phyloP scores from a whole-genome alignment of 2,113 vertebrate genomes.

The Trachemys scripta region DNA sequence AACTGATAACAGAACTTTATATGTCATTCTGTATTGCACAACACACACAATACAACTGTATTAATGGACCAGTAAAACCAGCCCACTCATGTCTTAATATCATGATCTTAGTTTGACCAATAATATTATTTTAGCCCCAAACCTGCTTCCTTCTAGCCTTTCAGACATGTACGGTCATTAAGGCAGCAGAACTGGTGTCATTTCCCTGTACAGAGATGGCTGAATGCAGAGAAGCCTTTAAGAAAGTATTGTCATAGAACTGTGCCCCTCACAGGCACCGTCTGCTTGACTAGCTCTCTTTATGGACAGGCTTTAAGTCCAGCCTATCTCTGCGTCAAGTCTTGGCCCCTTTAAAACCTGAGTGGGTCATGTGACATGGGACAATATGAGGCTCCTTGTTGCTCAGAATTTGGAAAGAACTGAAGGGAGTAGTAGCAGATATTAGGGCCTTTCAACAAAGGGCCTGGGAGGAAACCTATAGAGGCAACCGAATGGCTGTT shows the following conservation, averaged over 20 bases:
- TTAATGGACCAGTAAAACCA: neutral
- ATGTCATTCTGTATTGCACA: neutral
- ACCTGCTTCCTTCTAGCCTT: neutral
- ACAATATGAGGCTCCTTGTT: neutral
- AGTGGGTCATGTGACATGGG: neutral
- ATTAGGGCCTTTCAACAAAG: fast-evolving
- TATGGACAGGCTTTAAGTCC: neutral
- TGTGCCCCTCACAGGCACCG: neutral
- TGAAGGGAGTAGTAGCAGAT: fast-evolving
- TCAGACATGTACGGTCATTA: neutral
- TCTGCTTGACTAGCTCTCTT: neutral
- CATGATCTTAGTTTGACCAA: neutral
- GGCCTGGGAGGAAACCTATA: fast-evolving
- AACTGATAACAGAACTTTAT: neutral
- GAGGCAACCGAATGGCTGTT: fast-evolving
- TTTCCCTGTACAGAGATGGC: neutral
- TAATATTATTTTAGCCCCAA: neutral
- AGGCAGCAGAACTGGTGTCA: neutral
- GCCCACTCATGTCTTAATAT: fast-evolving
- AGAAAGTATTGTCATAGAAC: neutral
- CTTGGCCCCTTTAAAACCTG: neutral
- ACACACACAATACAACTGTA: neutral
- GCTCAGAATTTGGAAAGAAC: fast-evolving
- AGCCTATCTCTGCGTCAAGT: neutral
- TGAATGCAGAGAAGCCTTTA: neutral